Conservation (phyloP, 2,888 invertebrate genomes). For the Spodoptera exigua region DNA sequence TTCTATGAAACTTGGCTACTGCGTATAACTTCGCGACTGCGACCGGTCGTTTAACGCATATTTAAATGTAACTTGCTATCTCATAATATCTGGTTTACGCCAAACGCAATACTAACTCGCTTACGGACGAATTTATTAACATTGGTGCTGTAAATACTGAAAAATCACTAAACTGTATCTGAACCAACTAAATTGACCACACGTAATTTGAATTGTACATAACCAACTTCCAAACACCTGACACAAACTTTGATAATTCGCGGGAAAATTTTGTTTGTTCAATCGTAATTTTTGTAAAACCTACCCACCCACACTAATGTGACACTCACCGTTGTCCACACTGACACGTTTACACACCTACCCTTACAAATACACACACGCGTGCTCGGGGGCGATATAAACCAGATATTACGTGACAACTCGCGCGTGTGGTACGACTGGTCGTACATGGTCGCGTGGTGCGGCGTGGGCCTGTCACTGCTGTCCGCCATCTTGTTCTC, state of each 20-base stretch:
- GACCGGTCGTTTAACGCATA: conserved; percentile 80
- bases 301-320: not conserved
- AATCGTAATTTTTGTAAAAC: conserved; percentile 2
- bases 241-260: not conserved
- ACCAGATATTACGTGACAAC: conserved; percentile 95
- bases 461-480: conserved; percentile 97
- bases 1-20: conserved; percentile 88
- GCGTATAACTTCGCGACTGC: conserved; percentile 68
- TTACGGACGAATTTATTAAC: conserved; percentile 72
- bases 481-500: conserved; percentile 97
- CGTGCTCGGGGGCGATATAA: conserved; percentile 69
- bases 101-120: conserved; percentile 86
- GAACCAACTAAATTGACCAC: conserved; percentile 37
- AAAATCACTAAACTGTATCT: conserved; percentile 39
- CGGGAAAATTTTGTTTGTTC: not conserved
- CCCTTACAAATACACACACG: not conserved
- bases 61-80: conserved; percentile 76
- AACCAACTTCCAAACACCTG: conserved; percentile 18
- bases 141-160: conserved; percentile 73
- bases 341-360: conserved; percentile 20
- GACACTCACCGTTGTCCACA: not conserved
- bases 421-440: conserved; percentile 97
- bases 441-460: conserved; percentile 99
- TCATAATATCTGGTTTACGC: conserved; percentile 88
- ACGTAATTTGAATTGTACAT: conserved; percentile 41